Percentiles rank a stretch among this genome's conserved stretches.
phyloP scores from a whole-genome alignment of 2,113 vertebrate species.

The Bothrops jararaca region DNA sequence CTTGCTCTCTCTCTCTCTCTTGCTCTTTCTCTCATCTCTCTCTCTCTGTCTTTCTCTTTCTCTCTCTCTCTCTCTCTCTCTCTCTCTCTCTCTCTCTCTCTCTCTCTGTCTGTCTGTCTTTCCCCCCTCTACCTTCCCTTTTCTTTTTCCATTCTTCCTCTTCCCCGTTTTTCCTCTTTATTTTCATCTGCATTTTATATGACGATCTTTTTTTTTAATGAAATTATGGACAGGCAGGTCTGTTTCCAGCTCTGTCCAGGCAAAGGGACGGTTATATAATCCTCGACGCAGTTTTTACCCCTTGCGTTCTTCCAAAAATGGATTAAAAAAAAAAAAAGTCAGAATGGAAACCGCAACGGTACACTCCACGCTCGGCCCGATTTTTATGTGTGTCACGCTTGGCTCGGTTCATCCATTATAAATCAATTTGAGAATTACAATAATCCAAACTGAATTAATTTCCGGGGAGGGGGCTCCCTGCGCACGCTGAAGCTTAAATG shows the following conservation, averaged over 20 bases:
- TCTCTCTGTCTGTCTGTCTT: accelerated
- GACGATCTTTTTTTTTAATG: background rate
- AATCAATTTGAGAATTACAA: background rate
- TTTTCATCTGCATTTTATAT: background rate
- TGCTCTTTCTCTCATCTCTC: accelerated
- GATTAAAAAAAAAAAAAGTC: background rate
- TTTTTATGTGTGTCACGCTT: background rate
- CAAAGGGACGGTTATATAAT: accelerated
- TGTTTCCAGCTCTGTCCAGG: background rate
- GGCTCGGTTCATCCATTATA: background rate
- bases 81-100: too few relatives aligned
- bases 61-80: accelerated
- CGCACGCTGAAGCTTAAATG: background rate
- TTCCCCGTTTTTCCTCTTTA: background rate
- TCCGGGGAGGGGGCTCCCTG: background rate
- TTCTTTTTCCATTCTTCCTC: background rate
- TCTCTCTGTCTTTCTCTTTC: too few relatives aligned
- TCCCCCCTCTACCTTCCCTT: background rate
- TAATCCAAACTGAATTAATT: background rate
- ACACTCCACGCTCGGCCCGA: background rate
- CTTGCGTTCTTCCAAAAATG: background rate
- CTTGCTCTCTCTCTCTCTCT: too few relatives aligned
- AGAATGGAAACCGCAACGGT: background rate
- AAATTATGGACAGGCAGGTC: background rate
- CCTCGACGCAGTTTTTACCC: background rate